These are phyloP conservation scores for Leucophenga maculata DNA, from an alignment of 2,888 invertebrate species.

Conservation along the genomic window DNA sequence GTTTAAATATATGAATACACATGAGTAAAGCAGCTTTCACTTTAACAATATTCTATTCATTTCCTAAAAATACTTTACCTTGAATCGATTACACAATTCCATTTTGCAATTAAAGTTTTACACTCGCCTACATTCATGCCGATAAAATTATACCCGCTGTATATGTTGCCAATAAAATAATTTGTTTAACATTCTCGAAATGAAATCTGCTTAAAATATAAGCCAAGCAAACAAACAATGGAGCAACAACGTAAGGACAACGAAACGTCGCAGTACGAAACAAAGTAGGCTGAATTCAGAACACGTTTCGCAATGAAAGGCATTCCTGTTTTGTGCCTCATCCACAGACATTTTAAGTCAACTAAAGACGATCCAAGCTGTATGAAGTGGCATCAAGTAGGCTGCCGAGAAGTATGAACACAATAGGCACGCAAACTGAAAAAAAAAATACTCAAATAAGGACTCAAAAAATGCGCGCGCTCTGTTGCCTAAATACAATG, in stretches of 20 bases:
- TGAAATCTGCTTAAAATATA: slow-evolving; percentile 3
- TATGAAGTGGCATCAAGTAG: slow-evolving; percentile 7
- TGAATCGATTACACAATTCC: neutral
- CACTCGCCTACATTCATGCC: neutral
- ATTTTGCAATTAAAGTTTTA: slow-evolving; percentile 10
- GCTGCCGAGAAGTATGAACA: slow-evolving; percentile 27
- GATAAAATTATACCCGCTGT: slow-evolving; percentile 25
- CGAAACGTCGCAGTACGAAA: no score
- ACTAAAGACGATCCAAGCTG: neutral
- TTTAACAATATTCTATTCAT: no score
- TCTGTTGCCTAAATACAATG: slow-evolving; percentile 6
- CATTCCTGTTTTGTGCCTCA: neutral
- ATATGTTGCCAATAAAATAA: slow-evolving; percentile 53
- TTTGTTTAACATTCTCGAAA: slow-evolving; percentile 51
- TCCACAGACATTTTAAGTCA: slow-evolving; percentile 4
- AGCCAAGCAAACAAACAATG: neutral
- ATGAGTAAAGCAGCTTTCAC: no score
- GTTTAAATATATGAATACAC: no score
- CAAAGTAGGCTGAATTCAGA: slow-evolving; percentile 32
- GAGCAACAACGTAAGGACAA: neutral
- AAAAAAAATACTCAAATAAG: no score
- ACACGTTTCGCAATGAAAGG: slow-evolving; percentile 35
- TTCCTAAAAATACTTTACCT: no score
- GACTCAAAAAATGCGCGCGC: neutral
- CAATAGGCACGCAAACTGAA: slow-evolving; percentile 4